Conservation (phyloP, 2,113 vertebrate genomes). For the Pogona vitticeps region DNA sequence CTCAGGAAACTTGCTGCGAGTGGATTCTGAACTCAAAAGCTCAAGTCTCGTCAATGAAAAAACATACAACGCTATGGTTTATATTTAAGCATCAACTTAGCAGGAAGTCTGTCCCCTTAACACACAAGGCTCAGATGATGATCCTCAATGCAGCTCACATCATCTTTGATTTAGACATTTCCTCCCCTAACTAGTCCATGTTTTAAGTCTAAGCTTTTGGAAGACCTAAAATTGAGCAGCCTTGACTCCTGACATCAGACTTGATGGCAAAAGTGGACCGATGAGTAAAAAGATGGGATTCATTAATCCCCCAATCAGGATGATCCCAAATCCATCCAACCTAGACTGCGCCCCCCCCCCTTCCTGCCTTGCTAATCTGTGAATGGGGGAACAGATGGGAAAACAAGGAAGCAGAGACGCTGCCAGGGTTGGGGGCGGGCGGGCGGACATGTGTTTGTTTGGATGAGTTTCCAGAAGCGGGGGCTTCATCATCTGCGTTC, state of each 20-base stretch:
- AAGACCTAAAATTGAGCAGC: constrained; percentile 13
- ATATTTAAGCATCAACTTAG: not conserved
- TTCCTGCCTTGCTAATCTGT: not conserved
- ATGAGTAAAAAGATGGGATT: constrained; percentile 63
- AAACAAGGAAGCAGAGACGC: not conserved
- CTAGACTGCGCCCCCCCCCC: not conserved
- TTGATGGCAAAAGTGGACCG: constrained; percentile 39
- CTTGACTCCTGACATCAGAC: not conserved
- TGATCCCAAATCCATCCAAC: constrained; percentile 53
- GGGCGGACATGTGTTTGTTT: not conserved
- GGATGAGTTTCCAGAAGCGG: too few species aligned
- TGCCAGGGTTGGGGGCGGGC: too few species aligned
- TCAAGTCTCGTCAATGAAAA: not conserved
- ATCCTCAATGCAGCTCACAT: not conserved
- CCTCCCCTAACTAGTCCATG: not conserved
- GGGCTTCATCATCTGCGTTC: not conserved
- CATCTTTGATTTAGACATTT: too few species aligned
- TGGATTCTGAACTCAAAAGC: too few species aligned
- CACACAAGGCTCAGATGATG: not conserved
- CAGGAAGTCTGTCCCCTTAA: not conserved
- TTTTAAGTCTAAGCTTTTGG: not conserved
- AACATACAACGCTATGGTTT: rapidly evolving
- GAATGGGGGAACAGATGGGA: not conserved
- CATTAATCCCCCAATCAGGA: constrained; percentile 57
- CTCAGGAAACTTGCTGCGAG: too few species aligned